Base-by-base conservation (phyloP, 2,888 invertebrate species). In the Lysandra bellargus region DNA sequence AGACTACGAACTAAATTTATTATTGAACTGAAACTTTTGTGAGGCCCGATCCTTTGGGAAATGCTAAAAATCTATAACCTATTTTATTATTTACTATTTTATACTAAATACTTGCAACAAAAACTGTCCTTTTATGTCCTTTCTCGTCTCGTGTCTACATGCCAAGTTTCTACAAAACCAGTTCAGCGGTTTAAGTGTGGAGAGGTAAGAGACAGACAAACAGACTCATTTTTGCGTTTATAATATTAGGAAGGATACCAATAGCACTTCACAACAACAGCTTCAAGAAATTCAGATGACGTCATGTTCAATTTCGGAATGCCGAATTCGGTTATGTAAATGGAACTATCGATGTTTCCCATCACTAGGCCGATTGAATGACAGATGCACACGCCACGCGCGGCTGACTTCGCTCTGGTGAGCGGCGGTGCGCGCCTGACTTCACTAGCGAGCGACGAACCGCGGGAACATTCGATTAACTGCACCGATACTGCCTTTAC, bases 341-440 rank as follows among this genome's bases (percentile, higher is more conserved):
- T 33, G 33, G 30, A 64, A 3, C 30, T 64, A 69, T 37, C 33
- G 33, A 69, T 69, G 33, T 69, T 33, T 33, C 69, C 33, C 69
- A 69, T 69, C 69, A 69, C 69, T 69, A 37, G 33, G 33, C 69
- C 37, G 69, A 69, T 69, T 69, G 33, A 69, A 69, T 69, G 69
- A 69, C 69, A 69, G 69, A 69, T 69, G 69, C 69, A 69, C 69
- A 69, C 69, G 17, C 12, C 33, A 69, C 69, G 69, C 33, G 69
- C 69, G 69, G 69, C 69, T 69, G 69, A 69, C 33, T 69, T 69
- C 69, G 14, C 69, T 69, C 69, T 69, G 23, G 64, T 30, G 69
- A 69, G 69, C 69, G 69, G 33, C 33, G 69, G 33, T 33, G 14
- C 33, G 33, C 69, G 69, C 69, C 69, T 69, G 33, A 69, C 69